Conservation (phyloP, 2,797 vertebrate genomes). For the Acridotheres tristis region DNA sequence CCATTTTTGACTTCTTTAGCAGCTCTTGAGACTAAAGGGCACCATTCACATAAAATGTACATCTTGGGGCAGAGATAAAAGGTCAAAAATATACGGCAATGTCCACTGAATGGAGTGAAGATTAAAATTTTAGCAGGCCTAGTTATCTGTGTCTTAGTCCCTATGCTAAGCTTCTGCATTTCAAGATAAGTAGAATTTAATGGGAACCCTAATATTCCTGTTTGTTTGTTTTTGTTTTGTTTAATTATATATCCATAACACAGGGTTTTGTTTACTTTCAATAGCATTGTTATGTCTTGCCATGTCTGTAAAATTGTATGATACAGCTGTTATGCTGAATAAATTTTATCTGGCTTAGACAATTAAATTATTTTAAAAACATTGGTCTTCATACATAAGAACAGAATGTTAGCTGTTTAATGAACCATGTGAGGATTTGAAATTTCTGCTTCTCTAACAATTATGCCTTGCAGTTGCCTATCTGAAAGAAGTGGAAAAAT, state of each 20-base stretch:
- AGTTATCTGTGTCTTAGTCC: neutral
- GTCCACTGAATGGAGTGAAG: neutral
- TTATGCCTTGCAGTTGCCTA: neutral
- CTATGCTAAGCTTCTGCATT: neutral
- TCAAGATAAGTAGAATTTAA: slow-evolving; percentile 24
- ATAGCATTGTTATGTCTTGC: neutral
- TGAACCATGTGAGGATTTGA: slow-evolving; percentile 29
- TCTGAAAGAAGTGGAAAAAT: neutral
- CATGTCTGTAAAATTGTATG: neutral
- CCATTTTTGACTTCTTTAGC: slow-evolving; percentile 15
- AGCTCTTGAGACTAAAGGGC: neutral
- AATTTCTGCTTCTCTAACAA: slow-evolving; percentile 34
- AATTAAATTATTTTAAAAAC: slow-evolving; percentile 62
- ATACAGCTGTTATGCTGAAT: slow-evolving; percentile 11
- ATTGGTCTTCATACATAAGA: slow-evolving; percentile 48
- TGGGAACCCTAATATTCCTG: neutral
- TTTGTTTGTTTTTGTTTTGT: neutral
- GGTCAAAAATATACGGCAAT: neutral
- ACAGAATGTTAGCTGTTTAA: slow-evolving; percentile 47
- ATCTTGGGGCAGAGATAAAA: neutral
- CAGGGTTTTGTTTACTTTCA: neutral
- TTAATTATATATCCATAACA: neutral
- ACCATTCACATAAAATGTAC: neutral
- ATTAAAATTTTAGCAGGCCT: neutral
- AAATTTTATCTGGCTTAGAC: slow-evolving; percentile 27